Conservation (phyloP, 1,140 invertebrate species). For the Drosophila santomea region DNA sequence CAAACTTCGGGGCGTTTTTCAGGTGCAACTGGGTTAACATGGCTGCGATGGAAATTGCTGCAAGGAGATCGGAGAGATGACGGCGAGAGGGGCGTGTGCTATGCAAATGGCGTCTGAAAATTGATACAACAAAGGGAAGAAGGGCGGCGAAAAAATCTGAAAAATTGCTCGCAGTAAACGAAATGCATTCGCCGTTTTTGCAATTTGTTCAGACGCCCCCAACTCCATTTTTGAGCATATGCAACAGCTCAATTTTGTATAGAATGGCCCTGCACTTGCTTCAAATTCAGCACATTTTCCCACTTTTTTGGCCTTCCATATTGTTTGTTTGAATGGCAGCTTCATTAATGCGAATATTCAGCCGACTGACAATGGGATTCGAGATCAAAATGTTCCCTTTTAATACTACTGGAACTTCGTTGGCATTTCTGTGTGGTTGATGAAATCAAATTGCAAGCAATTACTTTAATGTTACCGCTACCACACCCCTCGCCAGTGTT, state of each 20-base stretch:
- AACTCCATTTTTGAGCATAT: slow-evolving; percentile 42
- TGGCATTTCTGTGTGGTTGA: slow-evolving; percentile 12
- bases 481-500: neutral
- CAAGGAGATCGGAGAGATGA: slow-evolving; percentile 2
- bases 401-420: slow-evolving; percentile 9
- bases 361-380: slow-evolving; percentile 33
- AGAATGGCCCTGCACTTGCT: slow-evolving; percentile 33
- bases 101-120: slow-evolving; percentile 68
- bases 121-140: slow-evolving; percentile 54
- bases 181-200: slow-evolving; percentile 58
- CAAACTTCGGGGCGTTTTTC: slow-evolving; percentile 69
- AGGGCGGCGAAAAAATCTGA: slow-evolving; percentile 24
- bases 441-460: slow-evolving; percentile 71
- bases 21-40: slow-evolving; percentile 78
- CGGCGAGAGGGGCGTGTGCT: slow-evolving; percentile 39
- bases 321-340: slow-evolving; percentile 74
- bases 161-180: slow-evolving; percentile 54
- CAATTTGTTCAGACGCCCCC: slow-evolving; percentile 54
- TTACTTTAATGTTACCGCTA: slow-evolving; percentile 65
- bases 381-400: slow-evolving; percentile 18
- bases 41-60: slow-evolving; percentile 44
- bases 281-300: slow-evolving; percentile 19
- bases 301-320: slow-evolving; percentile 4
- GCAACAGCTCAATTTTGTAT: slow-evolving; percentile 76
- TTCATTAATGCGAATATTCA: slow-evolving; percentile 74